Evolutionary conservation across 1,140 invertebrate species (phyloP), one percentile per base, ranked within the genome.

Genomic region (Melipona quadrifasciata): DNA sequence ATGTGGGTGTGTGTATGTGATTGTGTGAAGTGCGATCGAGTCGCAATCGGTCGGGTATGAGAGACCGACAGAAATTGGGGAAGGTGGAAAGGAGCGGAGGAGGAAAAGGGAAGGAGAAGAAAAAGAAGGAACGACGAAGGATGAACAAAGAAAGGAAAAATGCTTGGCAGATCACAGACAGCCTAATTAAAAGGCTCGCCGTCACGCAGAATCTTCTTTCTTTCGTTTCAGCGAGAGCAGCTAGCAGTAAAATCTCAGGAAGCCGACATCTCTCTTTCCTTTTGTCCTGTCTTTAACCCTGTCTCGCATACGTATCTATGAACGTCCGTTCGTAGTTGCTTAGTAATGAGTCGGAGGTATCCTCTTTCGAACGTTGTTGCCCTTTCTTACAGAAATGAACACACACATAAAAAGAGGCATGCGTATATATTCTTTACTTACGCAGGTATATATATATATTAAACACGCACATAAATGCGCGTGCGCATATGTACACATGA

Each of bases 161-260:
- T 89, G 80, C 80, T 88, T 53, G 78, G 86, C 67, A 77, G 87
- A 89, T 89, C 87, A 88, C 87, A 89, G 88, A 78, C 77, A 57
- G 85, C 81, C 80, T 80, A 89, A 88, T 89, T 88, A 89, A 88
- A 89, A 88, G 79, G 75, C 72, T 84, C 81, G 72, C 77, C 70
- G 64, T 86, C 87, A 80, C 81, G 64, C 55, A 73, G 72, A 74
- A 75, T 82, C 27, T 76, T 75, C 31, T 82, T 82, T 76, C 80
- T 82, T 82, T 81, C 21, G 47, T 71, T 53, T 71, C 57, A 57
- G 14, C 61, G 31, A 47, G 61, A 61, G 61, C 53, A 70, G 79
- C 2, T 72, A 53, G 57, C 74, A 74, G 67, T 70, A 57, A 86
- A 82, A 72, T 81, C 68, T 86, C 88, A 89, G 88, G 86, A 89